phyloP scores from a whole-genome alignment of 2,797 vertebrate genomes.

The Otus scops region DNA sequence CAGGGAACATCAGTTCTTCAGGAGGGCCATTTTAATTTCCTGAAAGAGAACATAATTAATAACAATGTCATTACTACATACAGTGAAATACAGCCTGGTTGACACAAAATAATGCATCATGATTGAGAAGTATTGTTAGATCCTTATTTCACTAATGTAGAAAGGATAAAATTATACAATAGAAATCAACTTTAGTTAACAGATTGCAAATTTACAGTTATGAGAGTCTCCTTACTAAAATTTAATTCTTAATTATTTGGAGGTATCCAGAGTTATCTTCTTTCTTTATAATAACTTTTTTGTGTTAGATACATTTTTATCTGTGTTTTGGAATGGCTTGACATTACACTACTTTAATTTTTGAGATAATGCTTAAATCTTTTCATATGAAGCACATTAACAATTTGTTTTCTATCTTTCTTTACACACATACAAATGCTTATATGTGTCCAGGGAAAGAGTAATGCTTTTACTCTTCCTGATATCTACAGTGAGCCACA shows the following conservation, averaged over 20 bases:
- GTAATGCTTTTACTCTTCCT: not conserved
- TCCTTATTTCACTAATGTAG: not conserved
- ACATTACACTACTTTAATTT: rapidly evolving
- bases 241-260: not conserved
- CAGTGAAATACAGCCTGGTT: not conserved
- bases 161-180: not conserved
- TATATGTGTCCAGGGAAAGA: not conserved
- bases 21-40: not conserved
- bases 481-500: not conserved
- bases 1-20: not conserved
- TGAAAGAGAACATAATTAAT: not conserved
- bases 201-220: not conserved
- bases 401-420: not conserved
- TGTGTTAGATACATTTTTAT: not conserved
- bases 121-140: not conserved
- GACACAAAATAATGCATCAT: not conserved
- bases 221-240: not conserved
- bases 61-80: not conserved
- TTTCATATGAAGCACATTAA: not conserved
- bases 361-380: not conserved
- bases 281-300: not conserved
- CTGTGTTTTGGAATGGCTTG: not conserved
- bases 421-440: not conserved
- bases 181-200: not conserved
- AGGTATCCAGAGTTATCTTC: not conserved